Evolutionary conservation across 2,113 vertebrate genomes (phyloP), one percentile per base, ranked within the genome.

Genomic region (Solea solea): DNA sequence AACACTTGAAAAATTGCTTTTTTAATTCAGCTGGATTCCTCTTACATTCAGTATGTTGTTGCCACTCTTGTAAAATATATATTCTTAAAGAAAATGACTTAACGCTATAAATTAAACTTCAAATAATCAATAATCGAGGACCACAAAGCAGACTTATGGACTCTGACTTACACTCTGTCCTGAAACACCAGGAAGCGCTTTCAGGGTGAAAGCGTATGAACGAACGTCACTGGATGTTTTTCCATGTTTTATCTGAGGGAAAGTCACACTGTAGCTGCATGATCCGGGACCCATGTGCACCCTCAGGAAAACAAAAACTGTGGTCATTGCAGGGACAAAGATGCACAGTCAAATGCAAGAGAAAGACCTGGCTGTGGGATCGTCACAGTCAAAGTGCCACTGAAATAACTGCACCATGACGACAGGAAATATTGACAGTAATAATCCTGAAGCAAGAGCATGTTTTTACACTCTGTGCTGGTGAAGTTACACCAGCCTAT

Each of bases 381-480:
- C 27, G 13, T 57, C 49, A 87, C 74, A 87, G 44, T 73, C 14
- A 56, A 49, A 74, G 44, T 67, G 50, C 51, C 89, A 74, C 85
- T 70, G 0, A 27, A 51, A 69, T 65, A 59, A 65, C 21, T 45
- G 65, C 62, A 64, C 65, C 64, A 79, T 49, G 58, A 78, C 45
- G 85, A 80, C 77, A 55, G 27, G 34, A 60, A 39, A 64, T 44
- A 60, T 65, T 53, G 66, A 25, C 10, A 52, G 16, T 0, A 49
- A 13, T 54, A 8, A 52, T 16, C 10, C n/a, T 57, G 21, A n/a
- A 50, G 39, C 25, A 63, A 44, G 27, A 60, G 1, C 13, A 65
- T 21, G 53, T 71, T 63, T 68, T 67, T 7, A 42, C 14, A 40
- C 0, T 49, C 14, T 8, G 28, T 62, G 12, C 15, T 62, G 15